These are phyloP conservation scores for Nipponacmea schrenckii DNA, from an alignment of 2,888 invertebrate species.

Conservation along the genomic window DNA sequence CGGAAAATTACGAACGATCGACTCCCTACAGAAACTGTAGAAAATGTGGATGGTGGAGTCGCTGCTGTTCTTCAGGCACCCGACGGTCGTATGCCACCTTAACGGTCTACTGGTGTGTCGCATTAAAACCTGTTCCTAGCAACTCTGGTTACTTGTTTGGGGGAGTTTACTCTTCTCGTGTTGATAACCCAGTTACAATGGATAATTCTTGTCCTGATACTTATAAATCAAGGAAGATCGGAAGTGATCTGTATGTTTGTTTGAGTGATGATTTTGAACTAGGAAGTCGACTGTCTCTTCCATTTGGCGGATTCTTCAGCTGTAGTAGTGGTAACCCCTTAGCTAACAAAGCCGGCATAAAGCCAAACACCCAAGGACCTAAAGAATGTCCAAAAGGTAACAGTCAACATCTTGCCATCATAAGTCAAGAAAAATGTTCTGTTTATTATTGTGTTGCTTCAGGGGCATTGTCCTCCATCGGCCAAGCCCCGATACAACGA, in stretches of 20 bases:
- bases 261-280: no score
- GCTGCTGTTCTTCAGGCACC: slow-evolving; percentile 33
- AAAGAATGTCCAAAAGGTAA: slow-evolving; percentile 27
- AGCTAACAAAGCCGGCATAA: slow-evolving; percentile 35
- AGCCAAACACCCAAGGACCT: not conserved
- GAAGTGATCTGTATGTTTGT: no score
- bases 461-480: slow-evolving; percentile 41
- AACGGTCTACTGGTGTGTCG: slow-evolving; percentile 53
- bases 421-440: slow-evolving; percentile 49
- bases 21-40: slow-evolving; percentile 31
- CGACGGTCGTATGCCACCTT: slow-evolving; percentile 36
- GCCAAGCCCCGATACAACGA: slow-evolving; percentile 41
- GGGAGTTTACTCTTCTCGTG: slow-evolving; percentile 43
- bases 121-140: slow-evolving; percentile 31
- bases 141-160: slow-evolving; percentile 54
- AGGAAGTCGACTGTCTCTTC: no score
- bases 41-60: slow-evolving; percentile 31
- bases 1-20: slow-evolving; percentile 18
- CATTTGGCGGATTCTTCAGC: no score
- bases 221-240: no score
- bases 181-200: slow-evolving; percentile 44
- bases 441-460: slow-evolving; percentile 50
- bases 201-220: slow-evolving; percentile 42
- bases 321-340: no score
- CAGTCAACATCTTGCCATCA: slow-evolving; percentile 50